These are phyloP conservation scores for Theretra japonica DNA, from an alignment of 2,888 invertebrate species.

Conservation along the genomic window DNA sequence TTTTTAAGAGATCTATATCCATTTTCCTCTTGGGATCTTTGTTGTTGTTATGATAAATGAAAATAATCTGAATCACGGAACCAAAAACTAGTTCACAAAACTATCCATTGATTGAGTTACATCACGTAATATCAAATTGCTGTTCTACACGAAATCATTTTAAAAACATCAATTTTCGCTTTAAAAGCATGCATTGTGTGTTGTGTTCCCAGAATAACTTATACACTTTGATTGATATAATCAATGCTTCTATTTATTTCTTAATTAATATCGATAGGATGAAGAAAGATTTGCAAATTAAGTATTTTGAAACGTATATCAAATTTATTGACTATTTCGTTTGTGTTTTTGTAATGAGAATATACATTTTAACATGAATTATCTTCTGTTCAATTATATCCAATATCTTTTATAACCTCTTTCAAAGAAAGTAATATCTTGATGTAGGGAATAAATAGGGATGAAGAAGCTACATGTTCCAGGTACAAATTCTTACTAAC, in stretches of 20 bases:
- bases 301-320: not conserved
- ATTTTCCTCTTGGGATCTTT: too few relatives aligned
- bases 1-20: too few relatives aligned
- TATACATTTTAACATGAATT: too few relatives aligned
- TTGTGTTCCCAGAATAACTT: not conserved
- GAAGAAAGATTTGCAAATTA: not conserved
- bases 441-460: too few relatives aligned
- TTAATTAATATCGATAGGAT: not conserved
- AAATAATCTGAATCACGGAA: too few relatives aligned
- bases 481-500: too few relatives aligned
- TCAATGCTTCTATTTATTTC: not conserved
- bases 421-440: too few relatives aligned
- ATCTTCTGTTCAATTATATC: too few relatives aligned
- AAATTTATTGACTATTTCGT: not conserved
- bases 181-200: slow-evolving; percentile 14
- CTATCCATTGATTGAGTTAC: slow-evolving; percentile 1
- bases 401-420: too few relatives aligned
- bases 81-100: not conserved
- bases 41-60: too few relatives aligned
- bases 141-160: slow-evolving; percentile 7
- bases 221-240: slow-evolving; percentile 6
- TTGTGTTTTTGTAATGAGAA: too few relatives aligned
- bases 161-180: slow-evolving; percentile 1
- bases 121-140: slow-evolving; percentile 13
- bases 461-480: too few relatives aligned